Evolutionary conservation across 2,888 invertebrate species (phyloP).

Genomic region (Eristalis tenax): DNA sequence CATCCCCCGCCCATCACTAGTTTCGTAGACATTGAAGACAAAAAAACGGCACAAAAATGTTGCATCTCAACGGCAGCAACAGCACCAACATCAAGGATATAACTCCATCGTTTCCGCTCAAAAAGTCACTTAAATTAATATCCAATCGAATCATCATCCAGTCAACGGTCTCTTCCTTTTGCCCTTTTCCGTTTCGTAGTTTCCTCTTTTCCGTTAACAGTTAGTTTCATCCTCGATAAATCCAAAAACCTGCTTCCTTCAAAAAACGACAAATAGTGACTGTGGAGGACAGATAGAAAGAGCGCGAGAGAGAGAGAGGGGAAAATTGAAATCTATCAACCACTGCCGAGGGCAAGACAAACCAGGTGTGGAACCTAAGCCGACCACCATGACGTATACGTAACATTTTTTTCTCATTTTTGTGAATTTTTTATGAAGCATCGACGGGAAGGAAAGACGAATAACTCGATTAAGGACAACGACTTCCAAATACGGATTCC

Average conservation of each 20-base stretch:
- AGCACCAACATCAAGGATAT: neutral
- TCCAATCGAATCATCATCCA: constrained; percentile 6
- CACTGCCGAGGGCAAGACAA: constrained; percentile 5
- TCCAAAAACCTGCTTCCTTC: neutral
- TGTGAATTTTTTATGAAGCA: neutral
- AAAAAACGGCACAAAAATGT: neutral
- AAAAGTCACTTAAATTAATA: constrained; percentile 14
- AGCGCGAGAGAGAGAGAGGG: neutral
- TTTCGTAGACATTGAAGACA: neutral
- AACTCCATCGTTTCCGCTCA: constrained; percentile 17
- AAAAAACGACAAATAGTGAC: neutral
- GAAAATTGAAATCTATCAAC: neutral
- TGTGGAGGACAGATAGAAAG: neutral
- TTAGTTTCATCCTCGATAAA: neutral
- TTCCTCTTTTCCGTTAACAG: neutral
- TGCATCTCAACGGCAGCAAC: neutral
- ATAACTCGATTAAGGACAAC: constrained; percentile 63
- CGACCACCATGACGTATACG: constrained; percentile 44
- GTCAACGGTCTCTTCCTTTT: neutral
- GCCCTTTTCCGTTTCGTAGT: neutral
- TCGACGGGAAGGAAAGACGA: neutral
- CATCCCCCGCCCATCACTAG: neutral
- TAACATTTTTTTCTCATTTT: constrained; percentile 13
- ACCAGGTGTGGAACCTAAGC: constrained; percentile 11
- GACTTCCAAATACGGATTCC: constrained; percentile 51